Percentiles rank a stretch among this genome's conserved stretches.
These are phyloP conservation scores for Hormiphora californensis DNA, from an alignment of 37 sponge, comb jelly and placozoan genomes.

Conservation along the genomic window DNA sequence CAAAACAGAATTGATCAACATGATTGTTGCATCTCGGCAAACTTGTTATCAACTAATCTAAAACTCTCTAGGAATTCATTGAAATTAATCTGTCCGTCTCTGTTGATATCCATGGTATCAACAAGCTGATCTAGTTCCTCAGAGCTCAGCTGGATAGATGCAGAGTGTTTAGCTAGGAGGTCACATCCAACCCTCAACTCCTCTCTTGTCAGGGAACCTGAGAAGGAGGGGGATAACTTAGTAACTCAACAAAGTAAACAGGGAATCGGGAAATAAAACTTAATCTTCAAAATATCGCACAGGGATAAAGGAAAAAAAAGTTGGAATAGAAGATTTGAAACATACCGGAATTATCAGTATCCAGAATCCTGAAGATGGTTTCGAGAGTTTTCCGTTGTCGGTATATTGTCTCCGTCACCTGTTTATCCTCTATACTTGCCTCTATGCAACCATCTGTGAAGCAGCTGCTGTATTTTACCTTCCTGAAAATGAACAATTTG, in stretches of 20 bases:
- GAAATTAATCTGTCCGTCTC: constrained; percentile 54
- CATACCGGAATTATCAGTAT: constrained; percentile 56
- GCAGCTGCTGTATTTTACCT: constrained; percentile 3
- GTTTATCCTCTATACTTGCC: background rate
- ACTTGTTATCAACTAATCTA: constrained; percentile 37
- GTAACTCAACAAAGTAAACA: background rate
- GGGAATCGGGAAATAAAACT: background rate
- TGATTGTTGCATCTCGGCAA: too few relatives aligned
- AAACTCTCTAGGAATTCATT: constrained; percentile 55
- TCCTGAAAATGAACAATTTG: too few relatives aligned
- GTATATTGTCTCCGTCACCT: constrained; percentile 31
- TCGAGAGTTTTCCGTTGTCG: constrained; percentile 33
- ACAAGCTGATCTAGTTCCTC: constrained; percentile 32
- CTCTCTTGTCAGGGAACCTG: constrained; percentile 25
- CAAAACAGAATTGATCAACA: too few relatives aligned
- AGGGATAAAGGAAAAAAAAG: background rate
- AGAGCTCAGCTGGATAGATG: background rate
- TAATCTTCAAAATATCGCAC: background rate
- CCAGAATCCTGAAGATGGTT: constrained; percentile 41
- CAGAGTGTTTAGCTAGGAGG: constrained; percentile 2
- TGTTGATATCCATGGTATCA: constrained; percentile 50
- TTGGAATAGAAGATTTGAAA: background rate
- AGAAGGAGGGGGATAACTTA: too few relatives aligned
- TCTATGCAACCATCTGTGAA: constrained; percentile 6
- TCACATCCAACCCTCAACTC: constrained; percentile 16